Base-by-base conservation (phyloP, 2,888 invertebrate species). In the Mesoligia furuncula region DNA sequence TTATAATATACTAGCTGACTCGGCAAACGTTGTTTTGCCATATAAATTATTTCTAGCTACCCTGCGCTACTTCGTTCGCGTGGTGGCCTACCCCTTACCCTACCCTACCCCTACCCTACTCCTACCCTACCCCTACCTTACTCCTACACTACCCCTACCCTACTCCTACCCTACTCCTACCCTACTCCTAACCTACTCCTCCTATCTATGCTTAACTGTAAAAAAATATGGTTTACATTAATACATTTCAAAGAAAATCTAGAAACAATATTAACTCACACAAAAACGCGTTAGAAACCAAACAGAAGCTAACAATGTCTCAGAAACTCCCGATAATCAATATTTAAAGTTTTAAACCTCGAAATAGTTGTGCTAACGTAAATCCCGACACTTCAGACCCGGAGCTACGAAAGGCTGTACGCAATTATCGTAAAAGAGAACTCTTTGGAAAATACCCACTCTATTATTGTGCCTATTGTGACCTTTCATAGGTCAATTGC, bases 381-480 rank as follows among this genome's bases (percentile, higher is more conserved):
- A 90, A 88, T 88, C 88, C 87, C 82, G 83, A 87, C 85, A 72
- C 70, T 84, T 75, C 68, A 73, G 80, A 74, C 75, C 71, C 76
- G 74, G 64, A 81, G 82, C 76, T 74, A 77, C 76, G 66, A 80
- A 87, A 90, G 88, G 90, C 90, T 83, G 80, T 90, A 85, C 87
- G 91, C 91, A 93, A 93, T 93, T 93, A 93, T 92, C 91, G 92
- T 94, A 92, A 93, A 93, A 92, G 91, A 90, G 88, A 91, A 91
- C 86, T 90, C 84, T 86, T 88, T 90, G 90, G 90, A 90, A 93
- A 92, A 92, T 92, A 89, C 87, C 89, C 86, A 79, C 84, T 88
- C 90, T 86, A 87, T 90, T 91, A 91, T 91, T 90, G 91, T 90
- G 88, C 87, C 89, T 88, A 90, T 91, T 88, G 89, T 88, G 83